Percentiles rank a stretch among this genome's conserved stretches.
Conservation (phyloP, 2,797 vertebrate species). For the Monodelphis domestica region DNA sequence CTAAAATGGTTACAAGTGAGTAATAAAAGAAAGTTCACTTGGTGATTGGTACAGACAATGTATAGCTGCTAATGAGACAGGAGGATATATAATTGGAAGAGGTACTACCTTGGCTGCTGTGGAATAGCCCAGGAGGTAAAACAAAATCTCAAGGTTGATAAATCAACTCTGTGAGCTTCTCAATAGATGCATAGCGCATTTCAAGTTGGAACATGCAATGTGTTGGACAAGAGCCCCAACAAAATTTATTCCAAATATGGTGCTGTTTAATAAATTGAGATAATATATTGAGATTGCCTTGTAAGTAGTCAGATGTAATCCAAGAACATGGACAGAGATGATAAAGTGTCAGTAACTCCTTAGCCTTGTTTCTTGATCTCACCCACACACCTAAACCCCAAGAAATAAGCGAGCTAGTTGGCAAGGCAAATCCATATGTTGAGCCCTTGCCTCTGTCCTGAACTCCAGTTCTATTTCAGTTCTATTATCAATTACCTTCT, state of each 20-base stretch:
- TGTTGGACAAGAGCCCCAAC: background rate
- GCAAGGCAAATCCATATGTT: background rate
- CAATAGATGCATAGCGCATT: background rate
- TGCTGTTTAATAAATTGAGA: background rate
- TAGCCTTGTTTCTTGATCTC: background rate
- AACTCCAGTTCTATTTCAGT: background rate
- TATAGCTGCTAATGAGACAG: background rate
- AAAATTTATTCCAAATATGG: background rate
- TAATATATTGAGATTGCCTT: background rate
- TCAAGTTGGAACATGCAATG: background rate
- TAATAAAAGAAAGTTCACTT: slow-evolving; percentile 7
- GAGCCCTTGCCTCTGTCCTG: background rate
- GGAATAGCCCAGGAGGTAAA: background rate
- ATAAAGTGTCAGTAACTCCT: background rate
- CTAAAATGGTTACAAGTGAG: slow-evolving; percentile 3
- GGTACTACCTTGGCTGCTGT: background rate
- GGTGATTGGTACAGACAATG: background rate
- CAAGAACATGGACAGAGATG: background rate
- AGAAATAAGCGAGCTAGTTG: background rate
- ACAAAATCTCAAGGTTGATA: slow-evolving; percentile 2
- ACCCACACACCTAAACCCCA: background rate
- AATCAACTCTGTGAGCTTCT: background rate
- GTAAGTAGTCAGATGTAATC: background rate
- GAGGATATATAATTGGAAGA: background rate
- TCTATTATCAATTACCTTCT: background rate